Conservation (phyloP, 2,797 vertebrate genomes). For the Anguilla megastoma region DNA sequence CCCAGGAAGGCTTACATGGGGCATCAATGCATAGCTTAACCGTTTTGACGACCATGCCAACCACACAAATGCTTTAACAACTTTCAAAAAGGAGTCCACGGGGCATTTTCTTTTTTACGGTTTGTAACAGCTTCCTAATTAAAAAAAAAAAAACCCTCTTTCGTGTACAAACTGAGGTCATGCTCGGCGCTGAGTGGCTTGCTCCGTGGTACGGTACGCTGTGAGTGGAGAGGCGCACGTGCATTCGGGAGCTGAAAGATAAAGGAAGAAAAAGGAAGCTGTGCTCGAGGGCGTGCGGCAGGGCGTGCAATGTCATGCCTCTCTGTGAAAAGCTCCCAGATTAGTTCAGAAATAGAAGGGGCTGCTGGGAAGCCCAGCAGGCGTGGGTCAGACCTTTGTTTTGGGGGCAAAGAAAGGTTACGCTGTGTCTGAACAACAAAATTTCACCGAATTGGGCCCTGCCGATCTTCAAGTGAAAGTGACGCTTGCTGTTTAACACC, state of each 20-base stretch:
- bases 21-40: neutral
- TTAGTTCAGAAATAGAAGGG: neutral
- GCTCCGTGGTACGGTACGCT: too few relatives aligned
- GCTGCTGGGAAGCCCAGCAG: neutral
- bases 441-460: slow-evolving; percentile 20
- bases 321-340: neutral
- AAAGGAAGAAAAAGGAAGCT: neutral
- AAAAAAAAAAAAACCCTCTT: neutral
- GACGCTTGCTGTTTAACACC: slow-evolving; percentile 14
- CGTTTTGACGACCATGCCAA: neutral
- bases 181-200: neutral
- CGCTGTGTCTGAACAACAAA: slow-evolving; percentile 4
- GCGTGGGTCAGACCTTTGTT: slow-evolving; percentile 17
- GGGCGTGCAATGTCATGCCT: neutral
- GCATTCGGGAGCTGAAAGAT: neutral
- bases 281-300: neutral
- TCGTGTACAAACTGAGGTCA: neutral
- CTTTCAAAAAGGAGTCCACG: neutral
- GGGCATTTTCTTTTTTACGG: neutral
- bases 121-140: neutral
- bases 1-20: neutral
- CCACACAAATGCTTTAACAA: neutral
- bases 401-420: slow-evolving; percentile 30
- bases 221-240: neutral
- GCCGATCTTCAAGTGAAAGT: slow-evolving; percentile 24